Base-by-base conservation (phyloP, 2,797 vertebrate genomes). In the Molothrus aeneus region DNA sequence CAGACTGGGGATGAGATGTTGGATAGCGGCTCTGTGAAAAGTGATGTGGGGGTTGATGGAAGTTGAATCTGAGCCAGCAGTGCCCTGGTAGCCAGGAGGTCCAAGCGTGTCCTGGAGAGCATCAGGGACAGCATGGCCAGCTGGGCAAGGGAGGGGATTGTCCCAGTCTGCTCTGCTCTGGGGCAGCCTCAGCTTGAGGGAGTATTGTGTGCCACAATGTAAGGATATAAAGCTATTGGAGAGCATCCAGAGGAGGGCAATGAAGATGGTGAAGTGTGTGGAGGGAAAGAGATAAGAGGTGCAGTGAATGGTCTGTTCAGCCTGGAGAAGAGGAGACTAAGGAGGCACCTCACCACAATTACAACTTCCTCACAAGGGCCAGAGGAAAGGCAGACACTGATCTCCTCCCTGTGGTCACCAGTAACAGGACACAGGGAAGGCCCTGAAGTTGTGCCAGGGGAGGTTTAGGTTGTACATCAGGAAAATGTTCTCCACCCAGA, bases 91-190 rank as follows among this genome's bases (percentile, higher is more conserved):
- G 20, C 31, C 48, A 86, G 65, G 25, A 54, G 17, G 20, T 17
- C 4, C n/a, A 40, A 0, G 0, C 0, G 0, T 24, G 36, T 43
- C 18, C 42, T 17, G 21, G 36, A 22, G 15, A 1, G 4, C 22
- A 24, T 47, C 56, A 40, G 40, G 29, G 2, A 4, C 20, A 31
- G 32, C 51, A 36, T 28, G 0, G 0, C 6, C 50, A 29, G 32
- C 10, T 0, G 0, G 36, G 36, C 26, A 42, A 71, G 21, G 42
- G 14, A 47, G 14, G 21, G 8, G 8, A 36, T 42, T 64, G 12
- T 42, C 74, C 65, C 0, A 1, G 9, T 26, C 48, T 57, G 15
- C 36, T 43, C 22, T 71, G 15, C 0, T 0, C 8, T 56, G 18
- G 22, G 6, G 15, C 0, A 0, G 15, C 25, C 17, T 31, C 69